phyloP scores from a whole-genome alignment of 2,113 vertebrate genomes.

The Sitta europaea region DNA sequence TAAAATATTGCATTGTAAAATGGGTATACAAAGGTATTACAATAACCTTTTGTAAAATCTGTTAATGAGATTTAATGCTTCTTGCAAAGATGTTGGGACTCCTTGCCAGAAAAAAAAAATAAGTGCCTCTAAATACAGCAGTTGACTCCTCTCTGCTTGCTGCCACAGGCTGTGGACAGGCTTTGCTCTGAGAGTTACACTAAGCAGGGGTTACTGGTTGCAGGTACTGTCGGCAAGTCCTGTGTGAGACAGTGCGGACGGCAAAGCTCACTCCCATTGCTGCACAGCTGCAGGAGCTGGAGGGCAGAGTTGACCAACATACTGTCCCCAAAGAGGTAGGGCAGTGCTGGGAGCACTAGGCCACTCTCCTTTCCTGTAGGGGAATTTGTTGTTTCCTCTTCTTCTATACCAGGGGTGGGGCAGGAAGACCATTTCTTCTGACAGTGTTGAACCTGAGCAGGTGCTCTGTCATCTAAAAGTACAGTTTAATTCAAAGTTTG shows the following conservation, averaged over 20 bases:
- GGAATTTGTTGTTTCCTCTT: neutral
- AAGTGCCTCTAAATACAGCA: neutral
- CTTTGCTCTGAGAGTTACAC: neutral
- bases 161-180: neutral
- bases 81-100: neutral
- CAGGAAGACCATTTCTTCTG: neutral
- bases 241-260: conserved; percentile 90
- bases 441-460: neutral
- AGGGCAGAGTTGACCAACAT: conserved; percentile 89
- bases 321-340: conserved; percentile 92
- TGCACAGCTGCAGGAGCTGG: conserved; percentile 88
- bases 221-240: conserved; percentile 91
- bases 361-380: neutral
- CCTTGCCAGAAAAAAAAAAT: neutral
- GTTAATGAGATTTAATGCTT: neutral
- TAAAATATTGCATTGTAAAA: no score
- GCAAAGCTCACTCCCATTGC: conserved; percentile 92
- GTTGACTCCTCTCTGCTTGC: neutral
- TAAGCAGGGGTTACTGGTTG: neutral
- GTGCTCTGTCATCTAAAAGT: neutral
- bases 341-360: neutral
- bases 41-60: neutral
- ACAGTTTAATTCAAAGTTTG: neutral
- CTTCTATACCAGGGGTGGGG: neutral
- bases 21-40: no score